These are phyloP conservation scores for Drosophila mimetica DNA, from an alignment of 2,888 invertebrate genomes.

Conservation along the genomic window DNA sequence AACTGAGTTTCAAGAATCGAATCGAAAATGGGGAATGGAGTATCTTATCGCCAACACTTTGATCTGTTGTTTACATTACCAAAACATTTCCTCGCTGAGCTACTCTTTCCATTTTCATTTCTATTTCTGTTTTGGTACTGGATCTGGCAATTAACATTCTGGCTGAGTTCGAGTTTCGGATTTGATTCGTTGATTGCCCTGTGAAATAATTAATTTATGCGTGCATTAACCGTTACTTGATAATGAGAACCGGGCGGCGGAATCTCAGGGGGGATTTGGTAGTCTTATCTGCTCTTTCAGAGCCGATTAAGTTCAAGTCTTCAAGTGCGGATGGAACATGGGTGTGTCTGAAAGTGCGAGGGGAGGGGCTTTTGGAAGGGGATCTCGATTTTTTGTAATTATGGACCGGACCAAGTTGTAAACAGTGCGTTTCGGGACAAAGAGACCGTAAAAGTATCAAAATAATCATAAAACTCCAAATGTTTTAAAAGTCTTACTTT, in stretches of 20 bases:
- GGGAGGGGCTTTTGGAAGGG: not conserved
- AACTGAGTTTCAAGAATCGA: slow-evolving; percentile 3
- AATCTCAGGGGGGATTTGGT: slow-evolving; percentile 4
- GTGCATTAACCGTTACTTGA: slow-evolving; percentile 76
- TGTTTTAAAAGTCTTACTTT: too few species aligned
- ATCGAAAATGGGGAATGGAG: slow-evolving; percentile 13
- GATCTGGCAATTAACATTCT: slow-evolving; percentile 41
- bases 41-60: slow-evolving; percentile 58
- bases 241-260: slow-evolving; percentile 48
- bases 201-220: slow-evolving; percentile 77
- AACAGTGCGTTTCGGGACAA: slow-evolving; percentile 11
- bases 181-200: slow-evolving; percentile 52
- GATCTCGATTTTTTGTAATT: slow-evolving; percentile 45
- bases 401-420: slow-evolving; percentile 38
- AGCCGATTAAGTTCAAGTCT: slow-evolving; percentile 67
- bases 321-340: slow-evolving; percentile 50
- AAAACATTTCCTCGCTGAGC: slow-evolving; percentile 35
- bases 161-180: slow-evolving; percentile 21
- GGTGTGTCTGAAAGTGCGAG: slow-evolving; percentile 4
- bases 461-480: too few species aligned
- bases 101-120: slow-evolving; percentile 49
- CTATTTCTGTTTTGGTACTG: slow-evolving; percentile 40
- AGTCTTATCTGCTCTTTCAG: slow-evolving; percentile 54
- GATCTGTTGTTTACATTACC: slow-evolving; percentile 67
- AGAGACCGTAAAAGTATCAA: not conserved